Evolutionary conservation across 2,113 vertebrate genomes (phyloP), one percentile per base, ranked within the genome.

Genomic region (Sprattus sprattus): DNA sequence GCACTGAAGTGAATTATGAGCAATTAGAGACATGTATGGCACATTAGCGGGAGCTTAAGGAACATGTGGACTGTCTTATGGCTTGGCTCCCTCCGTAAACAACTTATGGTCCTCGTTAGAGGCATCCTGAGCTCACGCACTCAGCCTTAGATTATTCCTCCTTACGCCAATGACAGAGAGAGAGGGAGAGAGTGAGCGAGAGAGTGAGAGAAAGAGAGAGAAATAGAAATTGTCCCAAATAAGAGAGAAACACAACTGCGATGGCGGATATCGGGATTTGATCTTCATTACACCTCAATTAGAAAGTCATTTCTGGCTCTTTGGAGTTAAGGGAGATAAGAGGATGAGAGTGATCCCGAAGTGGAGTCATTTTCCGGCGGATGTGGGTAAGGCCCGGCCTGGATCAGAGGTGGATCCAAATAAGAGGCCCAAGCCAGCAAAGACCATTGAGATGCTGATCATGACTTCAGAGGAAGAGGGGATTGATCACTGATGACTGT

Each of bases 251-350:
- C 13, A 2, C 15, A 3, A 44, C 32, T 13, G 13, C 13, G 71
- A 39, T 78, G 25, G 4, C 13, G 25, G 13, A 39, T 39, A 2
- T 28, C 45, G 0, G 22, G 7, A 39, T 88, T 86, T 87, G 71
- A 87, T 88, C 82, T 88, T 87, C 20, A 86, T 87, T 89, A 87
- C 78, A 88, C 88, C 84, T 89, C 83, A 90, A 86, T 89, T 88
- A 88, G 28, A 82, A 44, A 4, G 6, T 82, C 9, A 25, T 67
- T 88, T 89, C 85, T 86, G 71, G 54, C 67, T 87, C 57, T 86
- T 87, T 86, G 45, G 67, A 87, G 84, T 86, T 52, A 39, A 47
- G 71, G 32, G 83, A 78, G 84, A 87, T 83, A 88, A 85, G 83
- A 83, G 64, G 64, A 88, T 81, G 84, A 86, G 84, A 87, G 32